Evolutionary conservation across 2,797 vertebrate genomes (phyloP).

Genomic region (Botia almorhae): DNA sequence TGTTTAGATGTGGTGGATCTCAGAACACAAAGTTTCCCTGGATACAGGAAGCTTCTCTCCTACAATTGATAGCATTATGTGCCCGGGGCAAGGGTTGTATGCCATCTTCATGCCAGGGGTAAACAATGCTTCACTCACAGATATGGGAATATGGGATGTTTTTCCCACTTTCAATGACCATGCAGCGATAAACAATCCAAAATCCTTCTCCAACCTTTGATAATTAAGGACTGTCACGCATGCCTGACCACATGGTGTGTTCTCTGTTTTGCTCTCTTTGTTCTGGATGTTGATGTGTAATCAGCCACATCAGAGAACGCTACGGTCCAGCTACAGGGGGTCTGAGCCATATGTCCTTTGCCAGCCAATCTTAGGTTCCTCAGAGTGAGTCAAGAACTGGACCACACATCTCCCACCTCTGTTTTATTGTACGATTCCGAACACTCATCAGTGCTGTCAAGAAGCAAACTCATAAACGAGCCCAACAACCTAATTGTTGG

Average conservation of each 20-base stretch:
- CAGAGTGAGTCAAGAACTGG: constrained; percentile 46
- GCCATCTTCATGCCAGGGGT: constrained; percentile 16
- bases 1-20: constrained; percentile 11
- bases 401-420: constrained; percentile 25
- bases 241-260: constrained; percentile 48
- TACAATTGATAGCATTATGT: constrained; percentile 37
- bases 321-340: constrained; percentile 45
- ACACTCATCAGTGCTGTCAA: constrained; percentile 18
- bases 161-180: constrained; percentile 40
- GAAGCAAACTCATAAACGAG: constrained; percentile 12
- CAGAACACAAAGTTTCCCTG: background rate
- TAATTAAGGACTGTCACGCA: constrained; percentile 57
- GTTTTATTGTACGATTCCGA: constrained; percentile 33
- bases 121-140: constrained; percentile 36
- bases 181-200: constrained; percentile 38
- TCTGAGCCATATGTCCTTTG: constrained; percentile 35
- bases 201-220: constrained; percentile 40
- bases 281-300: constrained; percentile 53
- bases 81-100: constrained; percentile 17
- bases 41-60: constrained; percentile 9
- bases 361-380: constrained; percentile 33
- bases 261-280: constrained; percentile 52
- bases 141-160: constrained; percentile 47
- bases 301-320: constrained; percentile 59
- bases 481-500: background rate